Percentiles rank a stretch among this genome's conserved stretches.
Evolutionary conservation across 2,113 vertebrate species (phyloP).

Genomic region (Podarcis cretensis): DNA sequence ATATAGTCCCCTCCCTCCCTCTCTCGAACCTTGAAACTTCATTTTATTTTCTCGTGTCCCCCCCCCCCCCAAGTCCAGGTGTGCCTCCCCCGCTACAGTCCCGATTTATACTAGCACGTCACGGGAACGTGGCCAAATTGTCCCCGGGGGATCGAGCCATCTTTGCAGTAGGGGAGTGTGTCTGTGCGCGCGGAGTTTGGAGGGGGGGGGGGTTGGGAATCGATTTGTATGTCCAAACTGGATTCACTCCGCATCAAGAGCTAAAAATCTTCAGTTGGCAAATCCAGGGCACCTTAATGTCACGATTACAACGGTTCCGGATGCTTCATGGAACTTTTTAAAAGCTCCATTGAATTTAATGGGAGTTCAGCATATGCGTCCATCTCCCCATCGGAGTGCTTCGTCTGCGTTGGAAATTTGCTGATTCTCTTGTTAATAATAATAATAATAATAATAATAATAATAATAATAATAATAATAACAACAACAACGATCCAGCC

Average conservation of each 20-base stretch:
- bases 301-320: background rate
- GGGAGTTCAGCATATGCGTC: background rate
- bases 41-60: rapidly evolving
- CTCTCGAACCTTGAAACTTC: conserved; percentile 22
- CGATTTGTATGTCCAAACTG: background rate
- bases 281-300: background rate
- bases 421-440: no score
- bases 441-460: no score
- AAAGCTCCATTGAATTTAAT: background rate
- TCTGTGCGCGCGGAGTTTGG: background rate
- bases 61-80: rapidly evolving
- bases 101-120: background rate
- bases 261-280: background rate
- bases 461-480: no score
- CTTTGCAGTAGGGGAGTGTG: background rate
- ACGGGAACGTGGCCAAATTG: background rate
- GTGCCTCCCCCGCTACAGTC: background rate
- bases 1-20: conserved; percentile 37
- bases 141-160: background rate
- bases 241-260: background rate
- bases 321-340: background rate
- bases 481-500: background rate
- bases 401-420: no score
- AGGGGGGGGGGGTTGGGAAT: background rate
- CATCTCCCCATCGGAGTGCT: background rate